Conservation (phyloP, 2,113 vertebrate genomes). For the Epinephelus lanceolatus region DNA sequence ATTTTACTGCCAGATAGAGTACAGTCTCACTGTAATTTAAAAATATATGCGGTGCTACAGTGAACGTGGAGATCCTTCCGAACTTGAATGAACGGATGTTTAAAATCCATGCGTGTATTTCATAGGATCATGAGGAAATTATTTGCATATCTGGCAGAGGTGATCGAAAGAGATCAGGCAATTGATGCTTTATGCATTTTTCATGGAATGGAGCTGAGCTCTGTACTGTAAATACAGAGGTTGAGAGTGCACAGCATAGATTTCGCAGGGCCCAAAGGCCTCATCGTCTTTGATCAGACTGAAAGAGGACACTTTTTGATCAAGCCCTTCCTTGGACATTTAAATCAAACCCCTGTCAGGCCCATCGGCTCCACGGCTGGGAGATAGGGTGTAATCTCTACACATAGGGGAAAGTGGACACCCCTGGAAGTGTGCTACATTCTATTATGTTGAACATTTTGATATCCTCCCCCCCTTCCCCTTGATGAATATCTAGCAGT, state of each 20-base stretch:
- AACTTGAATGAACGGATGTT: slow-evolving; percentile 37
- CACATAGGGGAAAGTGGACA: slow-evolving; percentile 41
- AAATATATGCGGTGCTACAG: slow-evolving; percentile 34
- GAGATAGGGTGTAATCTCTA: slow-evolving; percentile 47
- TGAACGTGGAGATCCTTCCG: slow-evolving; percentile 36
- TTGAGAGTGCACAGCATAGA: slow-evolving; percentile 41
- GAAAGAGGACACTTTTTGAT: slow-evolving; percentile 71
- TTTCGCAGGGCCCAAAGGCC: slow-evolving; percentile 55
- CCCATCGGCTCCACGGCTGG: slow-evolving; percentile 7
- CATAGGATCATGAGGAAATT: slow-evolving; percentile 13
- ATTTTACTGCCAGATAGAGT: slow-evolving; percentile 46
- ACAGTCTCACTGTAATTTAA: slow-evolving; percentile 38
- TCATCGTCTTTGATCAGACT: slow-evolving; percentile 64
- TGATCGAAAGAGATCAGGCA: slow-evolving; percentile 40
- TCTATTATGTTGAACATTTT: slow-evolving; percentile 47
- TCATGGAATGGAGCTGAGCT: slow-evolving; percentile 50
- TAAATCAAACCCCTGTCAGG: slow-evolving; percentile 64
- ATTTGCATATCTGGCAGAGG: slow-evolving; percentile 34
- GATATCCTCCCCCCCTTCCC: slow-evolving; percentile 17
- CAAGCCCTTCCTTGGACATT: slow-evolving; percentile 56
- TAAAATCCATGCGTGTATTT: slow-evolving; percentile 41
- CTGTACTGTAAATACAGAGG: slow-evolving; percentile 68
- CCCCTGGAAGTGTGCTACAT: slow-evolving; percentile 38
- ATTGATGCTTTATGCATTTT: slow-evolving; percentile 71
- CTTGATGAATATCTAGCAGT: slow-evolving; percentile 52